phyloP scores from a whole-genome alignment of 2,888 invertebrate species.

The Falcaria lacertinaria region DNA sequence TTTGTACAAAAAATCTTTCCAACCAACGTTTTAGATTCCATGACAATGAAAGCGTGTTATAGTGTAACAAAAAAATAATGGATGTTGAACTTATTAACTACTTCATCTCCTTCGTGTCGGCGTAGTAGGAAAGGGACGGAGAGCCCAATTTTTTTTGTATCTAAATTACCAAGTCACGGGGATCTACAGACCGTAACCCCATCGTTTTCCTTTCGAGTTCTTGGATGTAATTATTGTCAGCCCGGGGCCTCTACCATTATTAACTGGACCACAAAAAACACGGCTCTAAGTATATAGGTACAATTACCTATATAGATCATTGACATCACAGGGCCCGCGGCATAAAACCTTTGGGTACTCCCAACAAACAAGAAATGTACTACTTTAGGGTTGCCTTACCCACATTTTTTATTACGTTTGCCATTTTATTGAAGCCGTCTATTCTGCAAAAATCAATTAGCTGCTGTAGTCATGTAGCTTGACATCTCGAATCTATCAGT shows the following conservation, averaged over 20 bases:
- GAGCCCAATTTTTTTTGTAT: conserved; percentile 32
- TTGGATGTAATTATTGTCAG: conserved; percentile 67
- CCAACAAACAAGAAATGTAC: conserved; percentile 1
- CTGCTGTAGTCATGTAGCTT: too few species aligned
- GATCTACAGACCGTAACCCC: conserved; percentile 59
- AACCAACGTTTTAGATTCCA: conserved; percentile 11
- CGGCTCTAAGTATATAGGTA: conserved; percentile 16
- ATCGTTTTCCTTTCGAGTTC: conserved; percentile 63
- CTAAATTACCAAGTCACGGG: conserved; percentile 59
- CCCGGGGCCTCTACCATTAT: conserved; percentile 36
- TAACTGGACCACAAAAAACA: conserved; percentile 43
- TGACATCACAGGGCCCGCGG: conserved; percentile 27
- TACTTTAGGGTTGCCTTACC: too few species aligned
- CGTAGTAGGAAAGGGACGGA: conserved; percentile 32
- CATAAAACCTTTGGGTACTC: conserved; percentile 9
- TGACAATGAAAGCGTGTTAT: conserved; percentile 36
- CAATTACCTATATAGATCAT: conserved; percentile 28
- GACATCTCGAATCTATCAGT: too few species aligned
- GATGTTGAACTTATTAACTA: conserved; percentile 37
- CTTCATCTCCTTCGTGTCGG: conserved; percentile 33
- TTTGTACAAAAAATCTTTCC: conserved; percentile 5
- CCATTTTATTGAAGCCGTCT: too few species aligned
- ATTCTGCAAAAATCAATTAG: too few species aligned
- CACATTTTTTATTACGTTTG: too few species aligned
- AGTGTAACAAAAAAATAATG: conserved; percentile 57